These are phyloP conservation scores for Hystrix brachyura DNA, from an alignment of 2,113 vertebrate species.

Conservation along the genomic window DNA sequence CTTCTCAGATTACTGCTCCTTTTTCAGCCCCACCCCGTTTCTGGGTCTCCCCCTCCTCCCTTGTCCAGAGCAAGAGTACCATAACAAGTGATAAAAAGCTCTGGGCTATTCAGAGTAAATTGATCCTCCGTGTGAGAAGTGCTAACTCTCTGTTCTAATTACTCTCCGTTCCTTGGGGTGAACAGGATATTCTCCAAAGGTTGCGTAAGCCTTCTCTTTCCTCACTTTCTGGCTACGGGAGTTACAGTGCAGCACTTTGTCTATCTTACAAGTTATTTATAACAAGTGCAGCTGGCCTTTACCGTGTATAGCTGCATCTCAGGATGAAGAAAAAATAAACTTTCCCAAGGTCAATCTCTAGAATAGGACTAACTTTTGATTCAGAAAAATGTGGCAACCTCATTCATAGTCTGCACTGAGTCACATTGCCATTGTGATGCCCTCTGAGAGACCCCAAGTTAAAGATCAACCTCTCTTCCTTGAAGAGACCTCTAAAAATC, in stretches of 20 bases:
- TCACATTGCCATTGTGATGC: background rate
- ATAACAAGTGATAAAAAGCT: conserved; percentile 42
- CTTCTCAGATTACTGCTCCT: conserved; percentile 63
- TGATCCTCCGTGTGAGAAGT: conserved; percentile 34
- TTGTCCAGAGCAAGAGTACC: background rate
- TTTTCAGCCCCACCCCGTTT: background rate
- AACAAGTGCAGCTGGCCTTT: conserved; percentile 60
- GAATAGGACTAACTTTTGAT: conserved; percentile 32
- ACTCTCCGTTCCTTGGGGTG: conserved; percentile 20
- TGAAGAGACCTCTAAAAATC: conserved; percentile 49
- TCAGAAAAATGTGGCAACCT: conserved; percentile 6
- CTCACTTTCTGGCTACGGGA: conserved; percentile 13
- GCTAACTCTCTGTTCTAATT: conserved; percentile 59
- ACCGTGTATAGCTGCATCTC: background rate
- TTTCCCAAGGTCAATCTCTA: conserved; percentile 61
- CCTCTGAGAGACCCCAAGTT: conserved; percentile 34
- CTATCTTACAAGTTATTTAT: conserved; percentile 62
- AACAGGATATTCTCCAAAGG: conserved; percentile 55
- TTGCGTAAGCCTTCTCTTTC: background rate
- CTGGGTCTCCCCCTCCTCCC: background rate
- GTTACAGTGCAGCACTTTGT: conserved; percentile 16
- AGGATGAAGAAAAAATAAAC: background rate
- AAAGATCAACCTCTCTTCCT: conserved; percentile 39
- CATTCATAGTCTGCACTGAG: background rate
- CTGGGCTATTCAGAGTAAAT: conserved; percentile 58